phyloP scores from a whole-genome alignment of 2,797 vertebrate species.

The Pithecia hirsuta region DNA sequence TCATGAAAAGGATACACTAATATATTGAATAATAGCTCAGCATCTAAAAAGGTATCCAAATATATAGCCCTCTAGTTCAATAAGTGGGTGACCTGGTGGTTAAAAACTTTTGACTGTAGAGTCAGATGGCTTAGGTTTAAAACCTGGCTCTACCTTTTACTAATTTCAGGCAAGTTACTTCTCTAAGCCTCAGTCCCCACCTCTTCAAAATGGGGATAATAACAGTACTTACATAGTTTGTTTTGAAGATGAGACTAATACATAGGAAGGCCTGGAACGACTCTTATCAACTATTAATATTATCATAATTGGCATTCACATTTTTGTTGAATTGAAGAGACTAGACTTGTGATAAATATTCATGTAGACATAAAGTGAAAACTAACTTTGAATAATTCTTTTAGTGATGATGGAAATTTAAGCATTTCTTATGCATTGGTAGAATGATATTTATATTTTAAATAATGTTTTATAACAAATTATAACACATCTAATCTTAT shows the following conservation, averaged over 20 bases:
- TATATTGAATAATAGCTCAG: not conserved
- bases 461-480: slow-evolving; percentile 6
- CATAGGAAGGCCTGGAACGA: not conserved
- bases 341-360: not conserved
- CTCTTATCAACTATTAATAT: not conserved
- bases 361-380: not conserved
- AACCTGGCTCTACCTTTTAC: not conserved
- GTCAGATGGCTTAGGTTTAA: not conserved
- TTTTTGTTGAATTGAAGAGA: slow-evolving; percentile 2
- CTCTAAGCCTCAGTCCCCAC: not conserved
- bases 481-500: not conserved
- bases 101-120: not conserved
- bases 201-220: not conserved
- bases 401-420: slow-evolving; percentile 9
- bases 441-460: slow-evolving; percentile 15
- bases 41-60: not conserved
- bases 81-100: not conserved
- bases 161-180: not conserved
- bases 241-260: not conserved
- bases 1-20: not conserved
- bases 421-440: not conserved
- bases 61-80: not conserved
- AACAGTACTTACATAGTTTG: not conserved
- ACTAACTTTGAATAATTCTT: not conserved
- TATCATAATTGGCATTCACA: not conserved